phyloP scores from a whole-genome alignment of 1,140 invertebrate species.

The Penaeus vannamei region DNA sequence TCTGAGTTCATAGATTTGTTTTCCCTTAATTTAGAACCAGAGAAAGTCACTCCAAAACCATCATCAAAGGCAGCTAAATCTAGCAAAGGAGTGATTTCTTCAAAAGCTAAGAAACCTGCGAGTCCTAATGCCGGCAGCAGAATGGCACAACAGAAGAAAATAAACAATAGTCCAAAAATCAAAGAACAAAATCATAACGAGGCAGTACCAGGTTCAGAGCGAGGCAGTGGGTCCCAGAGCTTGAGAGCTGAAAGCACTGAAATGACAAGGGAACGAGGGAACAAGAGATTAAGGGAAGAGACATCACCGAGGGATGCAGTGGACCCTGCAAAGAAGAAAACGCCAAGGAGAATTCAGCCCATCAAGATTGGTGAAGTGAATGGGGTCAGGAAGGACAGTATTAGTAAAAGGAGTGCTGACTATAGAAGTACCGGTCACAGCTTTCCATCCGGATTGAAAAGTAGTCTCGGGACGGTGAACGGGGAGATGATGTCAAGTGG shows the following conservation, averaged over 20 bases:
- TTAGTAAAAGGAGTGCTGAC: not conserved
- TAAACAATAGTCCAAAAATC: not conserved
- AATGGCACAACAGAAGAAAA: not conserved
- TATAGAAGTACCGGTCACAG: too few species aligned
- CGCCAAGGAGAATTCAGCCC: constrained; percentile 32
- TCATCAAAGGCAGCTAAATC: not conserved
- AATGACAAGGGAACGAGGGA: not conserved
- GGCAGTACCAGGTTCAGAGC: not conserved
- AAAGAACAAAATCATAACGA: not conserved
- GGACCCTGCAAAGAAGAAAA: constrained; percentile 25
- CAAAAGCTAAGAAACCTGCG: too few species aligned
- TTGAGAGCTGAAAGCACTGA: not conserved
- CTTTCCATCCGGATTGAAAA: too few species aligned
- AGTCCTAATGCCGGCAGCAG: too few species aligned
- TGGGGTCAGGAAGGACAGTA: not conserved
- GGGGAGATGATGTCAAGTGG: too few species aligned
- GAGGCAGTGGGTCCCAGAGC: not conserved
- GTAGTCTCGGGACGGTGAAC: too few species aligned
- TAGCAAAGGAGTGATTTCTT: too few species aligned
- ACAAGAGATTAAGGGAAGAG: not conserved
- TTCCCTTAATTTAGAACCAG: constrained; percentile 24
- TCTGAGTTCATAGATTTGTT: constrained; percentile 32
- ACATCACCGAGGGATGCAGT: too few species aligned
- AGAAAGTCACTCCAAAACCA: not conserved
- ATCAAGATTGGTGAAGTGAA: constrained; percentile 52